phyloP scores from a whole-genome alignment of 2,797 vertebrate genomes.

The Erethizon dorsatum region DNA sequence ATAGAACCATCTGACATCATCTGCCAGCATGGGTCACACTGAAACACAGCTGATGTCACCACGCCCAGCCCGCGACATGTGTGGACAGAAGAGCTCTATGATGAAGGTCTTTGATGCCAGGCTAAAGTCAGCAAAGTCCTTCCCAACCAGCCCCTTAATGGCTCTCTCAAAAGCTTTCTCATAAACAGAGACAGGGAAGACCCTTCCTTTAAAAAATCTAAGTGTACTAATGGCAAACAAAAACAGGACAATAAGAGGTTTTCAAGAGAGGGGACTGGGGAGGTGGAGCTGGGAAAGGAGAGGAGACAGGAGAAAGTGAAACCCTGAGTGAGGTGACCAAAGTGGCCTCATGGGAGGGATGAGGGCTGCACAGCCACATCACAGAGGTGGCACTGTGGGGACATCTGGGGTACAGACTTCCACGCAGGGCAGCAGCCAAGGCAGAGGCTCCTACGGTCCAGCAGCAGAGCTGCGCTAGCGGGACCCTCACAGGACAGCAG shows the following conservation, averaged over 20 bases:
- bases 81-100: no score
- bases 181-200: not conserved
- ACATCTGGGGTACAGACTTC: not conserved
- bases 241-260: not conserved
- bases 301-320: not conserved
- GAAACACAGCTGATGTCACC: not conserved
- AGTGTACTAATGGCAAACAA: not conserved
- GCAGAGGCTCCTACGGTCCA: not conserved
- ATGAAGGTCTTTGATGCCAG: no score
- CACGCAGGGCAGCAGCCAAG: not conserved
- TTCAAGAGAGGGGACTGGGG: not conserved
- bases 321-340: not conserved
- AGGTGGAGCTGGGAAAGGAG: not conserved
- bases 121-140: not conserved
- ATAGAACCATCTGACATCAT: not conserved
- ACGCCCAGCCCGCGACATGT: no score
- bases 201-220: not conserved
- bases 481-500: not conserved
- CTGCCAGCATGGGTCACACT: not conserved
- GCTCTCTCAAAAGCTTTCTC: not conserved
- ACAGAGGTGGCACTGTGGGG: not conserved
- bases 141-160: not conserved
- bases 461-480: not conserved
- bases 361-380: not conserved
- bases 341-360: not conserved